These are phyloP conservation scores for Parascotia fuliginaria DNA, from an alignment of 2,888 invertebrate genomes.

Conservation along the genomic window DNA sequence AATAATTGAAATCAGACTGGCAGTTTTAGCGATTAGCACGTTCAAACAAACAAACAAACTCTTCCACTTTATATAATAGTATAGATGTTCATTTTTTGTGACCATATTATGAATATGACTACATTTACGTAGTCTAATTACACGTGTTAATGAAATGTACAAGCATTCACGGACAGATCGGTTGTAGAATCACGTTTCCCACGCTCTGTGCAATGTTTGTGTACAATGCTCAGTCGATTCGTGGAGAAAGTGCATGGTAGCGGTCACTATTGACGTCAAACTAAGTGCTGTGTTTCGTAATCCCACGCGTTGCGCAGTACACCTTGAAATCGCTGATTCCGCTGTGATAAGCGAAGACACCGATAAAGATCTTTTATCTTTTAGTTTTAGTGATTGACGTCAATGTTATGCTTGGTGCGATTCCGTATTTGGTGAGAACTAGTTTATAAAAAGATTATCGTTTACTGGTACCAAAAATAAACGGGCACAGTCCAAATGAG, in stretches of 20 bases:
- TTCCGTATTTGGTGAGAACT: background rate
- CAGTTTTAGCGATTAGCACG: too few species aligned
- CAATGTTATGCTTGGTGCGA: slow-evolving; percentile 21
- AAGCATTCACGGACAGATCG: background rate
- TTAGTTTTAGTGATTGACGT: slow-evolving; percentile 32
- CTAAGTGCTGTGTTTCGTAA: slow-evolving; percentile 60
- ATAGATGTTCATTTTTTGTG: too few species aligned
- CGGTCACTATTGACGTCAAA: slow-evolving; percentile 74
- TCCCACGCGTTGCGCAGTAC: slow-evolving; percentile 42
- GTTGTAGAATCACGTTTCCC: slow-evolving; percentile 45
- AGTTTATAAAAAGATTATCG: background rate
- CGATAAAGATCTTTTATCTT: slow-evolving; percentile 27
- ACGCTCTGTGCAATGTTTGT: slow-evolving; percentile 41
- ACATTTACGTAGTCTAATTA: background rate
- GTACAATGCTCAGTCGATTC: slow-evolving; percentile 42
- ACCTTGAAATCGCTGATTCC: slow-evolving; percentile 38
- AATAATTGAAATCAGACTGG: too few species aligned
- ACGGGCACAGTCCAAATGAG: too few species aligned
- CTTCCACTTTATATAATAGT: too few species aligned
- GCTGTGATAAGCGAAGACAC: slow-evolving; percentile 39
- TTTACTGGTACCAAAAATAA: background rate
- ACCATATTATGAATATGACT: too few species aligned
- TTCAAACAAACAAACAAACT: too few species aligned
- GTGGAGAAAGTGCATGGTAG: slow-evolving; percentile 68
- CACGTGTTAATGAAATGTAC: background rate